A percentile compares a stretch with the other conserved stretches of the same genome.
Evolutionary conservation across 92 coral and sea anemone genomes (phyloP).

Genomic region (Epizoanthus rinbou): DNA sequence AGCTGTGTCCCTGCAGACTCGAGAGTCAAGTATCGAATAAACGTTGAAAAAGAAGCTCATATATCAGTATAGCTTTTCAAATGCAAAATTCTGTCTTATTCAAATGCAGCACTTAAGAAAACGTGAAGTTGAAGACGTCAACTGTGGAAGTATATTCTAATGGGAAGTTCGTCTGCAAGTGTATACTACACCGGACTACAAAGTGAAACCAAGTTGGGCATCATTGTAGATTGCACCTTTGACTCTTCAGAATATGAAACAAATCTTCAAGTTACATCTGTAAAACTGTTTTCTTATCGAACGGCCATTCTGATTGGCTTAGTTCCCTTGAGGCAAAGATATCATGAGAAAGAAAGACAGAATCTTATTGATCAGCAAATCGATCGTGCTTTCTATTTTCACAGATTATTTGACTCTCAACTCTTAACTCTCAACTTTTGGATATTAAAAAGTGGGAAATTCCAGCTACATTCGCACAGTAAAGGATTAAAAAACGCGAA

Average conservation of each 20-base stretch:
- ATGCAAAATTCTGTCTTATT: too few relatives aligned
- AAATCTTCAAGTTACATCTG: conserved; percentile 9
- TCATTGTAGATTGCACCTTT: background rate
- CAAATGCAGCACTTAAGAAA: too few relatives aligned
- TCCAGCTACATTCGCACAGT: background rate
- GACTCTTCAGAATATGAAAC: background rate
- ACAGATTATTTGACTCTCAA: background rate
- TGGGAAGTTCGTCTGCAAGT: background rate
- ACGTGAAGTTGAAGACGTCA: too few relatives aligned
- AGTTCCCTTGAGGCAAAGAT: background rate
- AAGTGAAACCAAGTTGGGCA: background rate
- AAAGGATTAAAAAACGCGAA: background rate
- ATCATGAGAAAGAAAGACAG: background rate
- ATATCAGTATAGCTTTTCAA: too few relatives aligned
- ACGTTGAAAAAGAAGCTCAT: too few relatives aligned
- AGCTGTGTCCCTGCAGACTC: background rate
- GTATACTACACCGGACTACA: background rate
- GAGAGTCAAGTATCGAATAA: too few relatives aligned
- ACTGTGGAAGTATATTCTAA: too few relatives aligned
- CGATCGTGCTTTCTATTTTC: background rate
- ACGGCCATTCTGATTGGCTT: background rate
- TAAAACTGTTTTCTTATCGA: conserved; percentile 5
- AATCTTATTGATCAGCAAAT: background rate
- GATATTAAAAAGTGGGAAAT: background rate
- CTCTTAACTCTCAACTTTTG: too few relatives aligned